A percentile compares a stretch with the other conserved stretches of the same genome.
phyloP scores from a whole-genome alignment of 2,113 vertebrate genomes.

The Lethenteron camtschaticum region DNA sequence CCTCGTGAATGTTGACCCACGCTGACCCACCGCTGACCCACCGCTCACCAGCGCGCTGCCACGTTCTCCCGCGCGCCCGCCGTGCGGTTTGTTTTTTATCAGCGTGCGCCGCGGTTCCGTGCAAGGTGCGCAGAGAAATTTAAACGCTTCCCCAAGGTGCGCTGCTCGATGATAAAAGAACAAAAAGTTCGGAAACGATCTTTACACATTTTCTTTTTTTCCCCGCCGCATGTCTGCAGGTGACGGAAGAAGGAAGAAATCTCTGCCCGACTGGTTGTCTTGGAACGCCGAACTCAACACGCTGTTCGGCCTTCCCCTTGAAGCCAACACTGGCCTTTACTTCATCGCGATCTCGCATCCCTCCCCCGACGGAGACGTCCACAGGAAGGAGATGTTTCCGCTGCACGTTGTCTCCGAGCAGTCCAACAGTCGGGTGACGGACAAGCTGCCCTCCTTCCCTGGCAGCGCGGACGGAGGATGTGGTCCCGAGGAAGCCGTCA shows the following conservation, averaged over 20 bases:
- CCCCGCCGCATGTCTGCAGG: slow-evolving; percentile 21
- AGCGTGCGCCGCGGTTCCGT: too few species aligned
- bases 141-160: too few species aligned
- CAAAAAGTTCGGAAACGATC: too few species aligned
- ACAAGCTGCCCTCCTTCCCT: slow-evolving; percentile 21
- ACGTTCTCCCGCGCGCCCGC: too few species aligned
- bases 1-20: too few species aligned
- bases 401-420: slow-evolving; percentile 53
- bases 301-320: slow-evolving; percentile 61
- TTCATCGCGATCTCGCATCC: slow-evolving; percentile 36
- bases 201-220: background rate
- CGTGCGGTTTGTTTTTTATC: too few species aligned
- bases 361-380: background rate
- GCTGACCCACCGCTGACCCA: too few species aligned
- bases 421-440: slow-evolving; percentile 37
- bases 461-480: slow-evolving; percentile 37
- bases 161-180: too few species aligned
- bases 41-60: too few species aligned
- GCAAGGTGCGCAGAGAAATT: too few species aligned
- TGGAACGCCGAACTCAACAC: slow-evolving; percentile 42
- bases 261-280: slow-evolving; percentile 56
- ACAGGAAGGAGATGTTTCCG: slow-evolving; percentile 27
- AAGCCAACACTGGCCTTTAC: slow-evolving; percentile 66
- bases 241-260: slow-evolving; percentile 48
- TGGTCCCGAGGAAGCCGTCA: slow-evolving; percentile 46